phyloP scores from a whole-genome alignment of 1,140 invertebrate species.

The Pinna nobilis region DNA sequence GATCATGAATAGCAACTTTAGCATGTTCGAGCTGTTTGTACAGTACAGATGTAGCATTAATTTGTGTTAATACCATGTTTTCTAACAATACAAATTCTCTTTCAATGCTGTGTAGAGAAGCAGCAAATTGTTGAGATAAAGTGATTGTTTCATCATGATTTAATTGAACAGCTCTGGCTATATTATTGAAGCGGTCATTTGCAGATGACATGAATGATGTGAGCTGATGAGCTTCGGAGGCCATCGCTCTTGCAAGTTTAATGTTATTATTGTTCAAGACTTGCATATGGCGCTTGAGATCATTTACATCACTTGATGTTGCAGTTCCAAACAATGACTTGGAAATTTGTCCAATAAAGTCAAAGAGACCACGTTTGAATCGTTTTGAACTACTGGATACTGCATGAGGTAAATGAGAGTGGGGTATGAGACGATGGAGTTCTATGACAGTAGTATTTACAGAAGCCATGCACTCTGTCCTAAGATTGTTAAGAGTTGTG shows the following conservation, averaged over 20 bases:
- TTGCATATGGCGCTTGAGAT: constrained; percentile 11
- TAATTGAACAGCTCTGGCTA: background rate
- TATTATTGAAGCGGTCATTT: constrained; percentile 24
- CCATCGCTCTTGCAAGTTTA: constrained; percentile 27
- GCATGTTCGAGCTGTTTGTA: constrained; percentile 4
- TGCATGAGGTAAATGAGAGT: background rate
- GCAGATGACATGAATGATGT: background rate
- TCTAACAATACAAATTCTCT: constrained; percentile 3
- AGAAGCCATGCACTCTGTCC: constrained; percentile 5
- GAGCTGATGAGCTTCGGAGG: background rate
- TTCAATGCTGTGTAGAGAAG: background rate
- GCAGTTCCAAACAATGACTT: constrained; percentile 35
- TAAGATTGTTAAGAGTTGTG: constrained; percentile 9
- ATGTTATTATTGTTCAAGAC: constrained; percentile 1
- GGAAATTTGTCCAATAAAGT: constrained; percentile 18
- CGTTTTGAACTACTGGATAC: background rate
- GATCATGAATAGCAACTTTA: constrained; percentile 8
- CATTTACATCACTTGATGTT: constrained; percentile 19
- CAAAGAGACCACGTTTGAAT: constrained; percentile 11
- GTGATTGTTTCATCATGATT: background rate
- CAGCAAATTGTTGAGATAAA: background rate
- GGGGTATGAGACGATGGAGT: constrained; percentile 8
- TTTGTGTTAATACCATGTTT: constrained; percentile 2
- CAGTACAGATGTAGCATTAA: constrained; percentile 3
- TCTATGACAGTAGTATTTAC: constrained; percentile 7